Conservation (phyloP, 2,888 invertebrate species). For the Protodeltote pygarga region DNA sequence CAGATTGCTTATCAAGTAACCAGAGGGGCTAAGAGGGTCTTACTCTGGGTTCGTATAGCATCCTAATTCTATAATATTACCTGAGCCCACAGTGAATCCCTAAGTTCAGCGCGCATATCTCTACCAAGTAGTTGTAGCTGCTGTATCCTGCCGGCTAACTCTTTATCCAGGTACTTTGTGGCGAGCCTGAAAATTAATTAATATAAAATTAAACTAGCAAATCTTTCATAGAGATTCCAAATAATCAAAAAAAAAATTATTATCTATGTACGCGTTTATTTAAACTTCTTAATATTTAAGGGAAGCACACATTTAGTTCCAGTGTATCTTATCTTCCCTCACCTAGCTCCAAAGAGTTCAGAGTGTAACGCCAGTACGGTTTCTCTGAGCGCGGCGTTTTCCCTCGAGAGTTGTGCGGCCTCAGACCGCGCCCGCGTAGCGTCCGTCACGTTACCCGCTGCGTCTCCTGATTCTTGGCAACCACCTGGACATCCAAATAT, state of each 20-base stretch:
- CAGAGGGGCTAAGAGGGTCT: too few species aligned
- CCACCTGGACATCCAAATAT: constrained; percentile 55
- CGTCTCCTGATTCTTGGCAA: constrained; percentile 70
- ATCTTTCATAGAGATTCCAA: too few species aligned
- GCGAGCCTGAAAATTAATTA: constrained; percentile 86
- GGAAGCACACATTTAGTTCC: too few species aligned
- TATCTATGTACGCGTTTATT: too few species aligned
- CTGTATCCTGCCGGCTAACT: constrained; percentile 93
- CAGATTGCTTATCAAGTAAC: too few species aligned
- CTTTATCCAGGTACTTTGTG: constrained; percentile 95
- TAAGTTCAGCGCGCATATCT: constrained; percentile 92
- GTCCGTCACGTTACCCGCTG: constrained; percentile 66
- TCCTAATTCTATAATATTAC: too few species aligned
- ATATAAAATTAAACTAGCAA: too few species aligned
- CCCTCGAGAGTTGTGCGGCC: constrained; percentile 87
- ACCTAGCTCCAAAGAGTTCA: constrained; percentile 93
- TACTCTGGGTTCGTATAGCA: too few species aligned
- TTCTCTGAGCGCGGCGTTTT: constrained; percentile 90
- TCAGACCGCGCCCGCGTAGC: constrained; percentile 88
- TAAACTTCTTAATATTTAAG: too few species aligned
- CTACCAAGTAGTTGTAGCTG: constrained; percentile 93
- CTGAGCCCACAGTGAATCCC: constrained; percentile 92
- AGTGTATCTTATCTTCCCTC: constrained; percentile 7
- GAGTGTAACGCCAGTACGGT: constrained; percentile 92
- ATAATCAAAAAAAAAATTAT: too few species aligned